Evolutionary conservation across 2,797 vertebrate genomes (phyloP).

Genomic region (Kryptolebias ocellatus): DNA sequence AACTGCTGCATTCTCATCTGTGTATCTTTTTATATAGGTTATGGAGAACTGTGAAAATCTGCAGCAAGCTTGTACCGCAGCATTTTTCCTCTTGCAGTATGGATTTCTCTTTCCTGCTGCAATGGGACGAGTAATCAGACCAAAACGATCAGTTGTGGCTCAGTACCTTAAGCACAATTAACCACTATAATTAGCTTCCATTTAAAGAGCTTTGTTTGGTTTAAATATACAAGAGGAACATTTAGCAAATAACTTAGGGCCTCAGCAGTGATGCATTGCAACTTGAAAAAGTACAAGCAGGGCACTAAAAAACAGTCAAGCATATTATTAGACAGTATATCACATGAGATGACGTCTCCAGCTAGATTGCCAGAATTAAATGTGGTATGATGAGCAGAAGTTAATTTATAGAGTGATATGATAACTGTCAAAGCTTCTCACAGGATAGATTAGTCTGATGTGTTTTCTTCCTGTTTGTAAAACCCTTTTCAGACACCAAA

Average conservation of each 20-base stretch:
- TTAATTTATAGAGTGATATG: slow-evolving; percentile 12
- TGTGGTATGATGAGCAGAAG: background rate
- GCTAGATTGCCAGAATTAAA: background rate
- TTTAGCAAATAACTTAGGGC: slow-evolving; percentile 50
- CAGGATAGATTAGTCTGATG: background rate
- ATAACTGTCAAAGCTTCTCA: slow-evolving; percentile 7
- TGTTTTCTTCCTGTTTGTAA: background rate
- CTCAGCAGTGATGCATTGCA: background rate
- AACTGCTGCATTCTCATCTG: slow-evolving; percentile 2
- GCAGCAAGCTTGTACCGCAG: slow-evolving; percentile 4
- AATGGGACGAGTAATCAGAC: slow-evolving; percentile 34
- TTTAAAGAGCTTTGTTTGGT: slow-evolving; percentile 49
- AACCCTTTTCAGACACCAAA: background rate
- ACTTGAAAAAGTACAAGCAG: background rate
- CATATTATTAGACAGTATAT: background rate
- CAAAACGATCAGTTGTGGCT: slow-evolving; percentile 43
- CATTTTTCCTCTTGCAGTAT: slow-evolving; percentile 13
- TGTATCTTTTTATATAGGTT: background rate
- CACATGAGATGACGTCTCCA: background rate
- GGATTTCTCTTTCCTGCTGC: slow-evolving; percentile 23
- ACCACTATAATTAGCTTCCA: slow-evolving; percentile 51
- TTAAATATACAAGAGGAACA: slow-evolving; percentile 42
- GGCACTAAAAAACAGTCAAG: background rate
- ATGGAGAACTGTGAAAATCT: background rate
- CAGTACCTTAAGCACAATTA: slow-evolving; percentile 52